phyloP scores from a whole-genome alignment of 2,888 invertebrate genomes.

The Scaeva pyrastri region DNA sequence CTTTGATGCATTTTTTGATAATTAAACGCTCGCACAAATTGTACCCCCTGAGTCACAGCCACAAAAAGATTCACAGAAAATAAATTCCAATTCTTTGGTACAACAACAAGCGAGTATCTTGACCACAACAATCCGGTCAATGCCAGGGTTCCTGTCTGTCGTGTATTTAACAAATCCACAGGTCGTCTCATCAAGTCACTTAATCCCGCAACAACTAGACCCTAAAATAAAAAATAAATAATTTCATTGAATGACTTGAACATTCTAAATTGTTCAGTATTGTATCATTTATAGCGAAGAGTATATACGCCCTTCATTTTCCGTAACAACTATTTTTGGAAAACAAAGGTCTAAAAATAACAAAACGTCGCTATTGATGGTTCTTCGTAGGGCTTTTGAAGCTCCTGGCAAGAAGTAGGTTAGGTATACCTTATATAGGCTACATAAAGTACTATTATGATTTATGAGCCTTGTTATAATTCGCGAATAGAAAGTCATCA shows the following conservation, averaged over 20 bases:
- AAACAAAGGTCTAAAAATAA: too few relatives aligned
- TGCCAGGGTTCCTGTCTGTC: constrained; percentile 91
- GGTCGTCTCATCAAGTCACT: constrained; percentile 92
- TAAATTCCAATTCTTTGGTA: constrained; percentile 96
- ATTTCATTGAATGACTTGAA: background rate
- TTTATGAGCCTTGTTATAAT: too few relatives aligned
- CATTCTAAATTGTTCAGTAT: background rate
- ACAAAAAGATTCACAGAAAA: constrained; percentile 98
- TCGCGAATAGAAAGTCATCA: too few relatives aligned
- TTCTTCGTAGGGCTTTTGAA: too few relatives aligned
- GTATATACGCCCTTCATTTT: too few relatives aligned
- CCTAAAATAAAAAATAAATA: constrained; percentile 81
- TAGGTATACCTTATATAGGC: too few relatives aligned
- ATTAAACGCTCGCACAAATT: constrained; percentile 87
- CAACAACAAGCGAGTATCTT: constrained; percentile 96
- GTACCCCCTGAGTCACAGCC: constrained; percentile 91
- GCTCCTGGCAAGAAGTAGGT: too few relatives aligned
- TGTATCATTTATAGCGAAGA: too few relatives aligned
- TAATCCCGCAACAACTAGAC: constrained; percentile 92
- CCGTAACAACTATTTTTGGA: too few relatives aligned
- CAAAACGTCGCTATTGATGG: too few relatives aligned
- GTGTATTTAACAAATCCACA: constrained; percentile 91
- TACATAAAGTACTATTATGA: too few relatives aligned
- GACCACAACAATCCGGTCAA: constrained; percentile 97
- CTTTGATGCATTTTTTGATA: constrained; percentile 51